A percentile compares a stretch with the other conserved stretches of the same genome.
Evolutionary conservation across 2,113 vertebrate species (phyloP).

Genomic region (Microcebus lehilahytsara): DNA sequence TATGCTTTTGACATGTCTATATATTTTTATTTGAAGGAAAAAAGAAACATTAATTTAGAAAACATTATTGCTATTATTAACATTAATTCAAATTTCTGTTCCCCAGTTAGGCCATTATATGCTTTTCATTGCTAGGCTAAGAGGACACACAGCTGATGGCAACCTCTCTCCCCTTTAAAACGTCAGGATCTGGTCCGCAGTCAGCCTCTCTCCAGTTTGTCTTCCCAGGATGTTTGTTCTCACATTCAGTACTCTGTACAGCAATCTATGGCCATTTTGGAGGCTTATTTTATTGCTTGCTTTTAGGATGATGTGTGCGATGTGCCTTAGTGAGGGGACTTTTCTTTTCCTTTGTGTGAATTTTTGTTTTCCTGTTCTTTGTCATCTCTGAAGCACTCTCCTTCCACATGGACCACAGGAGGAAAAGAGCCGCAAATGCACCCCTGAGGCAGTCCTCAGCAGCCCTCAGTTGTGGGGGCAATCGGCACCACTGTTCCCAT

Average conservation of each 20-base stretch:
- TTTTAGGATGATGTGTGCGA: constrained; percentile 62
- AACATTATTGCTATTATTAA: constrained; percentile 12
- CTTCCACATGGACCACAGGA: constrained; percentile 77
- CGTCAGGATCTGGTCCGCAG: constrained; percentile 65
- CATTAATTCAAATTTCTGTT: neutral
- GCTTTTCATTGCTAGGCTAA: constrained; percentile 27
- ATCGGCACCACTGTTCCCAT: constrained; percentile 69
- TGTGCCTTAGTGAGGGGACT: constrained; percentile 70
- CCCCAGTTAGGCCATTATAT: neutral
- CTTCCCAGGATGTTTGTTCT: constrained; percentile 62
- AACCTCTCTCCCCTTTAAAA: constrained; percentile 41
- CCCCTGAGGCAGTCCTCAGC: constrained; percentile 73
- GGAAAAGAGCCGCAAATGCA: constrained; percentile 73
- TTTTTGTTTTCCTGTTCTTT: constrained; percentile 82
- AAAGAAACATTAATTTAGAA: constrained; percentile 7
- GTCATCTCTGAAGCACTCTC: constrained; percentile 79
- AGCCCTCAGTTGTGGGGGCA: constrained; percentile 71
- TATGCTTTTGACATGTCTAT: neutral
- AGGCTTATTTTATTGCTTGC: constrained; percentile 50
- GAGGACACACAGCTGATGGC: constrained; percentile 41
- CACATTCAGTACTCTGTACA: neutral
- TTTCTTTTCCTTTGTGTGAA: constrained; percentile 79
- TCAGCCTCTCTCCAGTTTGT: constrained; percentile 75
- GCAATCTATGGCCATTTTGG: constrained; percentile 1
- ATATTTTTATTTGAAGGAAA: constrained; percentile 52